Conservation (phyloP, 1,140 invertebrate genomes). For the Trichonephila inaurata region DNA sequence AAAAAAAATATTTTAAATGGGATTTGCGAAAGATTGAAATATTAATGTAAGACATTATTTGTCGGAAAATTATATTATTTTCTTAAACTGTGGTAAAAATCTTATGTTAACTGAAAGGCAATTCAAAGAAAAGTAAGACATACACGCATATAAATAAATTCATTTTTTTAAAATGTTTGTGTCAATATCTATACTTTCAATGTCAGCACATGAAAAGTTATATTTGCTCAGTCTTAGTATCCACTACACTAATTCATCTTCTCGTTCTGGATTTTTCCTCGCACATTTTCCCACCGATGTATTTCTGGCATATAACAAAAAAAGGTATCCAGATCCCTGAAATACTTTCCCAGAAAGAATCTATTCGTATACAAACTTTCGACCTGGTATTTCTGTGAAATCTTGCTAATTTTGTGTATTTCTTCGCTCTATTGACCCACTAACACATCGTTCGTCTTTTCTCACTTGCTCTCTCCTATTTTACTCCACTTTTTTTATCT, state of each 20-base stretch:
- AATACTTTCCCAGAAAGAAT: background rate
- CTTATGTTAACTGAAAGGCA: no score
- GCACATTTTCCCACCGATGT: background rate
- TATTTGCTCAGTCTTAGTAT: no score
- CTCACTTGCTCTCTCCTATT: background rate
- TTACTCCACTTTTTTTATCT: background rate
- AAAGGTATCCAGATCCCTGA: background rate
- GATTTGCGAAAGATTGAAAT: no score
- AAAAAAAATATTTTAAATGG: no score
- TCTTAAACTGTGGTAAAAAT: no score
- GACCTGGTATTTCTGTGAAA: background rate
- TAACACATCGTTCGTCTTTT: background rate
- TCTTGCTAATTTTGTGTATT: conserved; percentile 18
- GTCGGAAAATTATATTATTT: no score
- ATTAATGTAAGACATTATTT: no score
- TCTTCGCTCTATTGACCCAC: conserved; percentile 43
- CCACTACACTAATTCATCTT: background rate
- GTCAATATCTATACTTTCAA: no score
- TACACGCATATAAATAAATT: no score
- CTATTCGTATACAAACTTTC: background rate
- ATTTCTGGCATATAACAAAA: background rate
- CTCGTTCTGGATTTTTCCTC: background rate
- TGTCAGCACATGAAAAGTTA: no score
- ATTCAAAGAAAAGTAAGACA: no score
- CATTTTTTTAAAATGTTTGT: no score